Conservation (phyloP, 2,113 vertebrate species). For the Ciconia boyciana region DNA sequence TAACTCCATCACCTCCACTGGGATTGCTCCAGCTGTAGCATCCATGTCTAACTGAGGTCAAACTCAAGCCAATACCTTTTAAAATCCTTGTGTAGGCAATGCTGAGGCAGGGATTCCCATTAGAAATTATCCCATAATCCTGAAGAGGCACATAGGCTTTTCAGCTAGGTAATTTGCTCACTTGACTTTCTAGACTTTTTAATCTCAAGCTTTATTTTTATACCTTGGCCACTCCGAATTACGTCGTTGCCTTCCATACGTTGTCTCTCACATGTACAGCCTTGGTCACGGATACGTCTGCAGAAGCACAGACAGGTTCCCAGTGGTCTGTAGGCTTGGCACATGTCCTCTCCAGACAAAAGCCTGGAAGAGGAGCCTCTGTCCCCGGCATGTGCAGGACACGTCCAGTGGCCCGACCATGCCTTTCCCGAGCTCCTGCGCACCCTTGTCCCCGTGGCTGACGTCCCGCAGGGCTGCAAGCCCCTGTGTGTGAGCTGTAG, state of each 20-base stretch:
- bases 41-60: not conserved
- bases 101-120: not conserved
- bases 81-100: not conserved
- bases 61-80: not conserved
- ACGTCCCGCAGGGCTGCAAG: not conserved
- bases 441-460: not conserved
- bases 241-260: not conserved
- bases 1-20: not conserved
- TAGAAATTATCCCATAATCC: not conserved
- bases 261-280: accelerated
- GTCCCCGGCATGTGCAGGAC: accelerated
- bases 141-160: not conserved
- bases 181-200: not conserved
- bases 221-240: not conserved
- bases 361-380: not conserved
- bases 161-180: not conserved
- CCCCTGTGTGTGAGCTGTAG: not conserved
- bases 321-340: not conserved
- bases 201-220: not conserved
- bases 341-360: not conserved
- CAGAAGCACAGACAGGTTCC: not conserved
- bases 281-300: accelerated
- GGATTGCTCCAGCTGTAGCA: not conserved
- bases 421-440: not conserved
- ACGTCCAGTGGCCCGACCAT: not conserved